phyloP scores from a whole-genome alignment of 2,888 invertebrate species.

The Tuta absoluta region DNA sequence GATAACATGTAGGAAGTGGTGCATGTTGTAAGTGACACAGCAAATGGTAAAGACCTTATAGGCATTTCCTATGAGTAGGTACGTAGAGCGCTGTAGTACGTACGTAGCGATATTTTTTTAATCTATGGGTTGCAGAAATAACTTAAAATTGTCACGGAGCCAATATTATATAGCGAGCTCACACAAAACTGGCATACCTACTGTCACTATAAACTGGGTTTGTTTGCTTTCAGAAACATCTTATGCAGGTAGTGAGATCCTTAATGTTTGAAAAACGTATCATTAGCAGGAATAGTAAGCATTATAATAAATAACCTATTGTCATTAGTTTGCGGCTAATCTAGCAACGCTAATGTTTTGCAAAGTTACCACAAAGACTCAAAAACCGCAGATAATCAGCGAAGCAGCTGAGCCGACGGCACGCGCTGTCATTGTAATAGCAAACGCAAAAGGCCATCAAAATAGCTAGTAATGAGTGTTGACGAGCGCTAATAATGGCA shows the following conservation, averaged over 20 bases:
- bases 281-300: background rate
- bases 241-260: too few relatives aligned
- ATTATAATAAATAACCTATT: background rate
- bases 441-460: constrained; percentile 34
- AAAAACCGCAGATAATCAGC: constrained; percentile 18
- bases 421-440: constrained; percentile 1
- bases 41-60: background rate
- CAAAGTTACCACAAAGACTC: background rate
- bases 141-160: too few relatives aligned
- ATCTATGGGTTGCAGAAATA: too few relatives aligned
- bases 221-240: too few relatives aligned
- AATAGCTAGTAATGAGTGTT: constrained; percentile 61
- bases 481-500: constrained; percentile 38
- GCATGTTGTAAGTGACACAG: background rate
- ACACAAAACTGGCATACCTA: too few relatives aligned
- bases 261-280: background rate
- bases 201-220: too few relatives aligned
- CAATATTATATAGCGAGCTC: too few relatives aligned
- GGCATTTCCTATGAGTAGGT: background rate
- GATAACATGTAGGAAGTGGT: constrained; percentile 29
- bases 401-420: constrained; percentile 16
- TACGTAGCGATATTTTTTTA: background rate
- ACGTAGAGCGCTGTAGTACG: background rate
- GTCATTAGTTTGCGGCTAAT: background rate
- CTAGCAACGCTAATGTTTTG: background rate